Base-by-base conservation (phyloP, 2,888 invertebrate species). In the Trachelus iudaicus region DNA sequence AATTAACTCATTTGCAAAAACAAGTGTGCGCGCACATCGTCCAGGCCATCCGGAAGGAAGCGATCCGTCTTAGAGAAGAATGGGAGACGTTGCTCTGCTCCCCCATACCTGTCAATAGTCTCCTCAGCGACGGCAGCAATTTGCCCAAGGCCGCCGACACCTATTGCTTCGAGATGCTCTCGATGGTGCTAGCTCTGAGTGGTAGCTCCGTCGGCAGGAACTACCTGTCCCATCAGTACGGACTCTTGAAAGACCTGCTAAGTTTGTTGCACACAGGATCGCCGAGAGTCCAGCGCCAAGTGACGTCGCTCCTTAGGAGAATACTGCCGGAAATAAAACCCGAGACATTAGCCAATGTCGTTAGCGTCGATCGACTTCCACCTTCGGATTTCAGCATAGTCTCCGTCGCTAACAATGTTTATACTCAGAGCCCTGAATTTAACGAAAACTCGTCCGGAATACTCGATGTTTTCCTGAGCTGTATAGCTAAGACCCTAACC, bases 161-260 rank as follows among this genome's bases (percentile, higher is more conserved):
- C n/a, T 99, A 98, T 91, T 98, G 98, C 92, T 99, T 98, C 90
- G 98, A 99, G 93, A 97, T 99, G 97, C 92, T 99, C 34, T 98
- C 98, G 6, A 96, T 98, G 96, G 98, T 97, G 75, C 91, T 98
- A 85, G 98, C 99, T 0, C 92, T 99, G 71, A 98, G 98, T 82
- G 98, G 98, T 4, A 98, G 98, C 85, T 94, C 95, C 0, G 97
- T 98, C 0, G 98, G 98, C 0, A 94, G 98, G 37, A 95, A 96
- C 1, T 98, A 98, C 91, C 92, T 99, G 23, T 97, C 98, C 0
- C 97, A 98, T 88, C 98, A 98, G 87, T 95, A 96, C 75, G 97
- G 96, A 37, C 92, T 99, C 75, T 93, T 98, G 1, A 94, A 95
- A 68, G 98, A 98, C 92, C 92, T 99, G 37, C 92, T 98, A 69